Evolutionary conservation across 2,888 invertebrate genomes (phyloP), one percentile per base, ranked within the genome.

Genomic region (Drosophila helvetica): DNA sequence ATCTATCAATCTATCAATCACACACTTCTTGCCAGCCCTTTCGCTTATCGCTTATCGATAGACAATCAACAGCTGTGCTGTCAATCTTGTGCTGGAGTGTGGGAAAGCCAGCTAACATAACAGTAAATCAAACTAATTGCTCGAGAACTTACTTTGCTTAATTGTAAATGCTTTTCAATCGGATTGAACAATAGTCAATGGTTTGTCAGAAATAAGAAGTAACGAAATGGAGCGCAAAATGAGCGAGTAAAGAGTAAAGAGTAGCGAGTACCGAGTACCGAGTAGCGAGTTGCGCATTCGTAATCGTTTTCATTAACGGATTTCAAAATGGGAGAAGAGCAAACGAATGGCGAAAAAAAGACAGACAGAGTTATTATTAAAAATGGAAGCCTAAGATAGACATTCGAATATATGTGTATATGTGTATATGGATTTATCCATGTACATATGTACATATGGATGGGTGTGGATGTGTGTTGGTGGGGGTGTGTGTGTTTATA

Each of bases 101-200:
- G 51, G 48, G 38, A 53, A 30, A 53, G 54, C 65, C 83, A 86
- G 82, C 83, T 67, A 55, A 59, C 56, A 43, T 80, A 83, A 86
- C 88, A 64, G 45, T 64, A 51, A 71, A 71, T 54, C 58, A 47
- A 71, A 65, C 74, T 64, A 83, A 78, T 77, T 70, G 58, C 69
- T 78, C 64, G 53, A 33, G 54, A 78, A 84, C 83, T 84, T 84
- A 84, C 83, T 84, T 84, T 84, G 83, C 83, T 88, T 86, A 84
- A 80, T 88, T 84, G 83, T 88, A 84, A 84, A 84, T 84, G 83
- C 83, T 84, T 78, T 79, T 75, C 50, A 63, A 66, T 64, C 75
- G 67, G 59, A 67, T 78, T 77, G 60, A 50, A 67, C 60, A 68
- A 66, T 75, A 65, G 59, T 64, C 50, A 58, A 67, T 80, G 54